A percentile compares a stretch with the other conserved stretches of the same genome.
phyloP scores from a whole-genome alignment of 92 coral and sea anemone genomes.

The Zoanthus gigantus region DNA sequence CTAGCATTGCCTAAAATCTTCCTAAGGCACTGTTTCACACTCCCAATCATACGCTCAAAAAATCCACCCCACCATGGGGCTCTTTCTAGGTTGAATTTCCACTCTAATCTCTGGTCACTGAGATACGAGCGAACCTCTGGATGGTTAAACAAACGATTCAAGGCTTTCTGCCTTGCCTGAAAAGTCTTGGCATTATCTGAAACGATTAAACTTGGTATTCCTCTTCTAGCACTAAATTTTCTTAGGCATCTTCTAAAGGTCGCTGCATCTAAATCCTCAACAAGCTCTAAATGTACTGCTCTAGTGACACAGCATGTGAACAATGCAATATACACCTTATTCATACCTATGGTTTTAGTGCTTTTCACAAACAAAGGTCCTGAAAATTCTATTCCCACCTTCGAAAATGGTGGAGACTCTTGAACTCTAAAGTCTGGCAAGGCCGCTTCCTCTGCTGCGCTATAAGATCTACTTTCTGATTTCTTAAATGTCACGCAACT shows the following conservation, averaged over 20 bases:
- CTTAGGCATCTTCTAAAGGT: constrained; percentile 5
- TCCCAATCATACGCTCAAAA: neutral
- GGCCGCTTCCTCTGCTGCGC: neutral
- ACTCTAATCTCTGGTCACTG: neutral
- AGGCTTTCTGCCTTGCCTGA: neutral
- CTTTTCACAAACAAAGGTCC: neutral
- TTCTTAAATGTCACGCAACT: neutral
- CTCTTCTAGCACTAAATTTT: neutral
- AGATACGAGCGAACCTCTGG: neutral
- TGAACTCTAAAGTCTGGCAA: constrained; percentile 33
- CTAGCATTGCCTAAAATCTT: constrained; percentile 43
- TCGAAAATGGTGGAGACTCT: neutral
- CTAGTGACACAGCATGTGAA: neutral
- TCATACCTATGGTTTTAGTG: neutral
- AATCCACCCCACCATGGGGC: no score
- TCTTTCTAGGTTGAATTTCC: no score
- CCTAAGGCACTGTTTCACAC: constrained; percentile 37
- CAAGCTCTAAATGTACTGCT: no score
- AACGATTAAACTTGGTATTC: no score
- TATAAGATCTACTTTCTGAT: neutral
- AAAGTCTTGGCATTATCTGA: neutral
- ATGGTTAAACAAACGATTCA: constrained; percentile 4
- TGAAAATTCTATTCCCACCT: constrained; percentile 22
- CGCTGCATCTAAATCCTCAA: neutral
- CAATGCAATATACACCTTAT: neutral